Conservation (phyloP, 2,797 vertebrate species). For the Carcharodon carcharias region DNA sequence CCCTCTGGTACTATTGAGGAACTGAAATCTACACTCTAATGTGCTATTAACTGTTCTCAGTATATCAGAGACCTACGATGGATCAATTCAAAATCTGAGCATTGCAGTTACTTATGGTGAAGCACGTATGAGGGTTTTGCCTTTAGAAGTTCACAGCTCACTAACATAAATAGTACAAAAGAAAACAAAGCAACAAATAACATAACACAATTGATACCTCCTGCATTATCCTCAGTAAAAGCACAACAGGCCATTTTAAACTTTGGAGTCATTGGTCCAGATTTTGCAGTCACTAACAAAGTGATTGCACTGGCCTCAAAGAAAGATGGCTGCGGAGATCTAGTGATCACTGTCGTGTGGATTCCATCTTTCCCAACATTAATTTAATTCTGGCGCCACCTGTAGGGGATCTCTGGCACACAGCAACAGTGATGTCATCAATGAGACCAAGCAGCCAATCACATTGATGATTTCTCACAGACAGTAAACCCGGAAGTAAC, state of each 20-base stretch:
- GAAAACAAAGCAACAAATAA: neutral
- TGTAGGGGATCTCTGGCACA: neutral
- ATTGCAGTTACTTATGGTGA: neutral
- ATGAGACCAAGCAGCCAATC: neutral
- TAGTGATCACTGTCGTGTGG: neutral
- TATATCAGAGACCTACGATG: neutral
- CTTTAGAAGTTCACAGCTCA: neutral
- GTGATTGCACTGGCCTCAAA: neutral
- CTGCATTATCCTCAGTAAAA: neutral
- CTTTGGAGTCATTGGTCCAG: neutral
- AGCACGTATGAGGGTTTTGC: neutral
- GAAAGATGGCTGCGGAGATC: neutral
- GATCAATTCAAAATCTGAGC: neutral
- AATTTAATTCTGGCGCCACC: neutral
- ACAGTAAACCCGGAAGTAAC: neutral
- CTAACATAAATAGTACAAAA: neutral
- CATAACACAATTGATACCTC: neutral
- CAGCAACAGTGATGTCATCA: neutral
- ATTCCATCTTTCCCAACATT: neutral
- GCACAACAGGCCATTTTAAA: neutral
- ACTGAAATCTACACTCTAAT: neutral
- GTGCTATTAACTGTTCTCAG: neutral
- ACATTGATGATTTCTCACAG: neutral
- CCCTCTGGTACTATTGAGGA: neutral
- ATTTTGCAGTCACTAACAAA: neutral